Evolutionary conservation across 2,113 vertebrate genomes (phyloP).

Genomic region (Natator depressus): DNA sequence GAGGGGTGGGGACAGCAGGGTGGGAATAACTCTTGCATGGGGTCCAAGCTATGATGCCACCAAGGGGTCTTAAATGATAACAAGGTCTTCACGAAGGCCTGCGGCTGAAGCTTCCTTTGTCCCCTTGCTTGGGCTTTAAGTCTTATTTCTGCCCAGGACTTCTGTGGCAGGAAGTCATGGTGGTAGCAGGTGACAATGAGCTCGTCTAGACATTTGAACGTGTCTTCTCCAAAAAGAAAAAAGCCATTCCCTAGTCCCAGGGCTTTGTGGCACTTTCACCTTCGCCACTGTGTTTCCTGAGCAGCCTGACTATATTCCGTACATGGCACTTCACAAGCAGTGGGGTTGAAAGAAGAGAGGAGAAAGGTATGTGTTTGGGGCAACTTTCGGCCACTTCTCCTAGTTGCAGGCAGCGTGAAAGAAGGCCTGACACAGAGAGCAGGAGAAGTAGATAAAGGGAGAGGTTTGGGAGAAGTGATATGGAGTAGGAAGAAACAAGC

Average conservation of each 20-base stretch:
- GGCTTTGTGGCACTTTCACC: neutral
- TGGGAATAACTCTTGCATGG: neutral
- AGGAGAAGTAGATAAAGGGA: accelerated
- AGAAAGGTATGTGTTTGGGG: neutral
- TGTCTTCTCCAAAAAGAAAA: neutral
- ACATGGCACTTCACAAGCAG: neutral
- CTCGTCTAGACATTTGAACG: neutral
- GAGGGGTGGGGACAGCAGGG: neutral
- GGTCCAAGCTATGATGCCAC: neutral
- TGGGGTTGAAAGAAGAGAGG: neutral
- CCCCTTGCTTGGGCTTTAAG: neutral
- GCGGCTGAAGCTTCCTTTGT: neutral
- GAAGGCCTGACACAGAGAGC: neutral
- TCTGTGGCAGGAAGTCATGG: neutral
- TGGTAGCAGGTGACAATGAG: neutral
- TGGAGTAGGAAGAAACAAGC: neutral
- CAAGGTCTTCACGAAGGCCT: neutral
- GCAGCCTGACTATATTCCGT: neutral
- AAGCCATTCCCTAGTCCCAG: neutral
- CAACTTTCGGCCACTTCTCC: neutral
- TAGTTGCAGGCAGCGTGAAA: accelerated
- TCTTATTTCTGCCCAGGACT: neutral
- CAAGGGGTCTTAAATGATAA: neutral
- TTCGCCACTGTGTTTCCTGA: neutral
- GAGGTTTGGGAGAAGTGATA: neutral